phyloP scores from a whole-genome alignment of 2,113 vertebrate genomes.

The Bungarus multicinctus region DNA sequence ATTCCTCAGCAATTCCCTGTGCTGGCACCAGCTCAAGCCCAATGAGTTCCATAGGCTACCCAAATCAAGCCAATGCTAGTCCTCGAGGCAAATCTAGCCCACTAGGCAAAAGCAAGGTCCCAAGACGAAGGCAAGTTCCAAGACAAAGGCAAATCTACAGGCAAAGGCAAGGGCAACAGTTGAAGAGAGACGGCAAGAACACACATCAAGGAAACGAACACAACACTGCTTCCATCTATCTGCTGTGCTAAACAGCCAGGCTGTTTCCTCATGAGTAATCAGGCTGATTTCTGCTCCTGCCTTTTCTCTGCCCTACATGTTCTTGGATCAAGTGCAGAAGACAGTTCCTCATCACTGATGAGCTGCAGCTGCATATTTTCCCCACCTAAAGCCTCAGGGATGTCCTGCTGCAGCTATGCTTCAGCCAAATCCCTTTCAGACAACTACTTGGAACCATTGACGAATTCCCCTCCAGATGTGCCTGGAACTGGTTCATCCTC shows the following conservation, averaged over 20 bases:
- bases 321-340: not conserved
- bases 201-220: not conserved
- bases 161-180: not conserved
- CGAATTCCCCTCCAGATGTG: not conserved
- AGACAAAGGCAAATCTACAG: not conserved
- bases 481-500: not conserved
- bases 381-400: no score
- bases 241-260: not conserved
- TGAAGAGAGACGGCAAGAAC: not conserved
- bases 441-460: not conserved
- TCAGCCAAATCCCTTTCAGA: not conserved
- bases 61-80: not conserved
- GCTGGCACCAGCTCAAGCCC: not conserved
- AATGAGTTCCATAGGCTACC: not conserved
- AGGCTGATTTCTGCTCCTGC: not conserved
- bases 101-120: not conserved
- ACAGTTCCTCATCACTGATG: not conserved
- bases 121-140: not conserved
- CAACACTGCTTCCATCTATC: not conserved
- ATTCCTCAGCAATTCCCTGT: not conserved
- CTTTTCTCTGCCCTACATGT: not conserved
- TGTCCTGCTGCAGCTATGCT: not conserved
- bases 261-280: not conserved
- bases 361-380: not conserved
- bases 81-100: not conserved